Percentiles rank a stretch among this genome's conserved stretches.
Evolutionary conservation across 2,888 invertebrate genomes (phyloP).

Genomic region (Bursaphelenchus okinawaensis): DNA sequence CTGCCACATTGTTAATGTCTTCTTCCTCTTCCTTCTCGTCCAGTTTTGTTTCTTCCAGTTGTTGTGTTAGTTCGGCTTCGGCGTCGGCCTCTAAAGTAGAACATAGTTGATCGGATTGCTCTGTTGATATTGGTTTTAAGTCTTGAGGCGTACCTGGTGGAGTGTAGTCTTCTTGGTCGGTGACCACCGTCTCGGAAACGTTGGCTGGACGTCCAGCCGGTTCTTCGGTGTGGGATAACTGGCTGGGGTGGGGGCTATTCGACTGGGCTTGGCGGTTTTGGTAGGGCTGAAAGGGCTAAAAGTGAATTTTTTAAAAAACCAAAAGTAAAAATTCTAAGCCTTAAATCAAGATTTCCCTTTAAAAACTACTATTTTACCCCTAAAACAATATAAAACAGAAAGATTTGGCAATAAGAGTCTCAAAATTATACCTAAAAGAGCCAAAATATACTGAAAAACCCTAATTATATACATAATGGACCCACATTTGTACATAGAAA

Average conservation of each 20-base stretch:
- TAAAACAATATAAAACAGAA: too few relatives aligned
- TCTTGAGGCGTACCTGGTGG: conserved; percentile 5
- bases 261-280: not conserved
- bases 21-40: not conserved
- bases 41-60: not conserved
- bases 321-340: too few relatives aligned
- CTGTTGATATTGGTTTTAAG: not conserved
- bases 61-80: not conserved
- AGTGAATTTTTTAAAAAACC: too few relatives aligned
- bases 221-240: not conserved
- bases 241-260: not conserved
- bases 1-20: not conserved
- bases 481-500: too few relatives aligned
- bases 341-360: too few relatives aligned
- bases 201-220: not conserved
- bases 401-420: too few relatives aligned
- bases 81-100: not conserved
- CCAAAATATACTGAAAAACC: not conserved
- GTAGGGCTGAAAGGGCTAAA: not conserved
- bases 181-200: not conserved
- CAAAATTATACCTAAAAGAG: too few relatives aligned
- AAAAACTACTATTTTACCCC: too few relatives aligned
- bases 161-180: not conserved
- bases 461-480: too few relatives aligned
- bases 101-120: not conserved